Evolutionary conservation across 2,113 vertebrate species (phyloP).

Genomic region (Erpornis zantholeuca): DNA sequence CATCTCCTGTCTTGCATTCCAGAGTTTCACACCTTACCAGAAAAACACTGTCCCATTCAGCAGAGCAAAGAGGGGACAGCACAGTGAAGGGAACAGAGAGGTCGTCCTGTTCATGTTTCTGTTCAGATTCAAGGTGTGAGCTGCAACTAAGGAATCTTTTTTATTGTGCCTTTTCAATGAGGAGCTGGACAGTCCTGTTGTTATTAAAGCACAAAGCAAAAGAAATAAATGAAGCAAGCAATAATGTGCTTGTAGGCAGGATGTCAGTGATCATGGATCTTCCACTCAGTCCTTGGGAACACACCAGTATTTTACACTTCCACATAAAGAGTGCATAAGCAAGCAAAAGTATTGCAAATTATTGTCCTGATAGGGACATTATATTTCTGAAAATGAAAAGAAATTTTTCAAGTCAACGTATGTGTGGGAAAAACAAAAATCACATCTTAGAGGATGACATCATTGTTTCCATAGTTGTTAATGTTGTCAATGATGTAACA

Average conservation of each 20-base stretch:
- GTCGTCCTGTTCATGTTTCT: neutral
- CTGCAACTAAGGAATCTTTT: neutral
- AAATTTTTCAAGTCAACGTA: neutral
- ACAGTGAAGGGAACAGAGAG: neutral
- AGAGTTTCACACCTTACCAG: neutral
- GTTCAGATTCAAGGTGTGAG: neutral
- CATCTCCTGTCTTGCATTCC: neutral
- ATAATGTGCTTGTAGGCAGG: neutral
- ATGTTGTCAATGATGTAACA: neutral
- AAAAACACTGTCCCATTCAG: neutral
- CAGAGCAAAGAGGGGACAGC: neutral
- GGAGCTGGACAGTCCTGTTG: neutral
- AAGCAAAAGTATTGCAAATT: neutral
- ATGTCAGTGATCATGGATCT: neutral
- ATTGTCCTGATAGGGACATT: neutral
- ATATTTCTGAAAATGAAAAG: neutral
- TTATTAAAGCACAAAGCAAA: neutral
- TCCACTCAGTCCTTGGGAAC: neutral
- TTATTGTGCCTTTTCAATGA: neutral
- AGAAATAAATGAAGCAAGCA: neutral
- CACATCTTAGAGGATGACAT: neutral
- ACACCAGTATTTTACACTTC: neutral
- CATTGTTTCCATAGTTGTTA: slow-evolving; percentile 36
- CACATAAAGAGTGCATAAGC: neutral
- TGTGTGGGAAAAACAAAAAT: neutral